phyloP scores from a whole-genome alignment of 2,888 invertebrate species.

The Oxyteleia sp. region DNA sequence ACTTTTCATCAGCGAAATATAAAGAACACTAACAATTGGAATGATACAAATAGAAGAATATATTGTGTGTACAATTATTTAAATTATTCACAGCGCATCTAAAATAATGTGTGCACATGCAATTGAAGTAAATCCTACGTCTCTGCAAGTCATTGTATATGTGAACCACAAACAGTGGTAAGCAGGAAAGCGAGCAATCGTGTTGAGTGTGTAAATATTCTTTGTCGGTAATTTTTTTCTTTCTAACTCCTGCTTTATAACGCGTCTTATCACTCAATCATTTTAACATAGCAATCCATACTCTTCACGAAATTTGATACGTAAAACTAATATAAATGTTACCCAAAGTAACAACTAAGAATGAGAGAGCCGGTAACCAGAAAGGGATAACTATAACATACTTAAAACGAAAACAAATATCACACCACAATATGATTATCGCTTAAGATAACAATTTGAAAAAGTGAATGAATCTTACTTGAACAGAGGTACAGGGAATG shows the following conservation, averaged over 20 bases:
- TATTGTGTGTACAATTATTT: no score
- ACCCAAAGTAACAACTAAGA: no score
- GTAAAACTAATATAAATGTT: no score
- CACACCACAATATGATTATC: no score
- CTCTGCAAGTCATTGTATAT: slow-evolving; percentile 1
- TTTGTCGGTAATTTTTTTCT: not conserved
- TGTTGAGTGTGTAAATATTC: slow-evolving; percentile 32
- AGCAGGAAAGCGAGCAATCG: slow-evolving; percentile 47
- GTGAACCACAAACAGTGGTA: slow-evolving; percentile 37
- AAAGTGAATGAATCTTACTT: slow-evolving; percentile 88
- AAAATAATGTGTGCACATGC: slow-evolving; percentile 39
- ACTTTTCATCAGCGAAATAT: no score
- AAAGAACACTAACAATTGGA: no score
- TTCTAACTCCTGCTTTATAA: no score
- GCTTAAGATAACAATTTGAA: slow-evolving; percentile 7
- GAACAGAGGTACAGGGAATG: slow-evolving; percentile 92
- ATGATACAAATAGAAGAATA: no score
- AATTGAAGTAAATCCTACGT: slow-evolving; percentile 14
- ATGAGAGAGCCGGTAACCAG: slow-evolving; percentile 67
- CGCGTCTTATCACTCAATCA: no score
- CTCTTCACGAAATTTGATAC: not conserved
- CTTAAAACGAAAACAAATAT: slow-evolving; percentile 4
- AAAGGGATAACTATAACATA: slow-evolving; percentile 64
- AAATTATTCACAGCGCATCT: no score
- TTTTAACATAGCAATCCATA: no score